Conservation (phyloP, 2,888 invertebrate species). For the Temnothorax unifasciatus region DNA sequence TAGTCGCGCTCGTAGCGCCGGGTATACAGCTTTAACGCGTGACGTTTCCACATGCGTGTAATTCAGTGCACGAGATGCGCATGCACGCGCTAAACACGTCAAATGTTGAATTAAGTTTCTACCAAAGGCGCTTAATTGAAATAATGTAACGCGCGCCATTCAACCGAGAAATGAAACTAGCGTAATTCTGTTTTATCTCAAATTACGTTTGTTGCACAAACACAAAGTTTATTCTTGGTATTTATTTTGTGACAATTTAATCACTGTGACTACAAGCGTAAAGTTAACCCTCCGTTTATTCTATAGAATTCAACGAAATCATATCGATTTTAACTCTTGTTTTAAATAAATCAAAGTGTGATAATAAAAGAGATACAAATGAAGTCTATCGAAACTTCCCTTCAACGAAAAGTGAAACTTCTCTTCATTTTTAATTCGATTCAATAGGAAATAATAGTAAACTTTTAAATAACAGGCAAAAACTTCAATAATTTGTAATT, state of each 20-base stretch:
- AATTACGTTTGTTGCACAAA: neutral
- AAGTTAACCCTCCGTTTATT: neutral
- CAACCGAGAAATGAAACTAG: neutral
- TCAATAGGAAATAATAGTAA: neutral
- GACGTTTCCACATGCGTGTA: slow-evolving; percentile 31
- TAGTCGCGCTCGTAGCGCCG: slow-evolving; percentile 24
- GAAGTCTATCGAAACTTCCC: neutral
- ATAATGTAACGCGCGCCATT: neutral
- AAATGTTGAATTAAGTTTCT: neutral
- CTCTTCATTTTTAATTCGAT: neutral
- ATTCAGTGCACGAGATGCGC: neutral
- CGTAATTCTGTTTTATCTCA: neutral
- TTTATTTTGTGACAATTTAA: neutral
- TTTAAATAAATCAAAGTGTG: neutral
- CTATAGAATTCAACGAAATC: neutral
- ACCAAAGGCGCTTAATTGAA: slow-evolving; percentile 16
- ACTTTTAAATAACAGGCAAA: neutral
- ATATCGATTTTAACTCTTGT: neutral
- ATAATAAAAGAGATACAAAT: neutral
- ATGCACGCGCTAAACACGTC: slow-evolving; percentile 3
- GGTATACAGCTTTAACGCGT: slow-evolving; percentile 36
- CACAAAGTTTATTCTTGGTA: neutral
- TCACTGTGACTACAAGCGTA: neutral
- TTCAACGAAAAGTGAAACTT: neutral
- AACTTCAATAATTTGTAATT: neutral